Conservation (phyloP, 2,113 vertebrate species). For the Megalops atlanticus region DNA sequence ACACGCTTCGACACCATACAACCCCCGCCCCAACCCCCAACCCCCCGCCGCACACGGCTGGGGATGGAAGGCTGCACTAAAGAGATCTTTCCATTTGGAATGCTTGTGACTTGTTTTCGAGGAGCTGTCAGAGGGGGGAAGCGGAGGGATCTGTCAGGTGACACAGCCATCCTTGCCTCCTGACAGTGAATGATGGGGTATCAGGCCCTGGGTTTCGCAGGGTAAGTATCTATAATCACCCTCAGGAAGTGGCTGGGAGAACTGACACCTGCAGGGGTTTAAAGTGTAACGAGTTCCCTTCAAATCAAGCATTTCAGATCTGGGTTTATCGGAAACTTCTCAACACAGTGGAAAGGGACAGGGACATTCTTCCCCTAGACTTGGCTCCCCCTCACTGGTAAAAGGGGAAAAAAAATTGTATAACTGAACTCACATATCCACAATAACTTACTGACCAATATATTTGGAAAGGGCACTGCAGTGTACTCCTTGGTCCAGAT, state of each 20-base stretch:
- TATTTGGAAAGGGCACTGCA: not conserved
- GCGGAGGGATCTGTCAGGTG: not conserved
- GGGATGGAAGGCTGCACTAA: not conserved
- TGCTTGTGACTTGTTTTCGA: not conserved
- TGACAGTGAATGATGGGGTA: slow-evolving; percentile 5
- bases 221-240: slow-evolving; percentile 2
- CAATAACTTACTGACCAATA: too few species aligned
- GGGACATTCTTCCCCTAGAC: too few species aligned
- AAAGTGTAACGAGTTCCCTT: not conserved
- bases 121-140: not conserved
- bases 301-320: too few species aligned
- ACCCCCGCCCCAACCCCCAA: not conserved
- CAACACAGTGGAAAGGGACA: too few species aligned
- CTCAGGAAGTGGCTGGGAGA: not conserved
- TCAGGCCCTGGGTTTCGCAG: not conserved
- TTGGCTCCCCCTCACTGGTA: not conserved
- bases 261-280: not conserved
- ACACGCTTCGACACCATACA: too few species aligned
- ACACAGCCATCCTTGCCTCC: not conserved
- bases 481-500: not conserved
- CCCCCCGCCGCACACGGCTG: not conserved
- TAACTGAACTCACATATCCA: not conserved
- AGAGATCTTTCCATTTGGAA: not conserved
- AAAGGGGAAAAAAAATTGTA: not conserved
- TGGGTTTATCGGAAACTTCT: too few species aligned